These are phyloP conservation scores for Callosobruchus maculatus DNA, from an alignment of 2,888 invertebrate genomes.

Conservation along the genomic window DNA sequence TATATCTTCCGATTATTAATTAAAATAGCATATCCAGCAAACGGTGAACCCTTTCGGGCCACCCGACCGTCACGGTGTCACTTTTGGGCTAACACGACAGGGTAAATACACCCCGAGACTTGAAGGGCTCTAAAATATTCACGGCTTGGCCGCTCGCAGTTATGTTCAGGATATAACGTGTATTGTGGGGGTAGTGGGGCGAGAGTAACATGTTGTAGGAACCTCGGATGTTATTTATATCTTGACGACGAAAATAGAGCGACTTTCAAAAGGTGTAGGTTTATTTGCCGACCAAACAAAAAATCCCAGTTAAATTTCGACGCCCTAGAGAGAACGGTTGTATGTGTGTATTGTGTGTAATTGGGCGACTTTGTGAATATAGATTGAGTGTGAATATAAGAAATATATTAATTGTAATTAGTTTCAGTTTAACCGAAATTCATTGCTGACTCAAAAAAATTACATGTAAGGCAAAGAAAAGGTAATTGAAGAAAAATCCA, in stretches of 20 bases:
- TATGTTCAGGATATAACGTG: neutral
- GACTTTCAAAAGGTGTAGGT: neutral
- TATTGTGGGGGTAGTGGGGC: neutral
- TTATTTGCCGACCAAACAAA: too few relatives aligned
- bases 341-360: too few relatives aligned
- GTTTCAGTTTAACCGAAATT: too few relatives aligned
- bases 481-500: too few relatives aligned
- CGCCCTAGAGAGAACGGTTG: too few relatives aligned
- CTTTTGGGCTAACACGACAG: neutral
- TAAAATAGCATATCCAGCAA: neutral
- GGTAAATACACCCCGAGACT: neutral
- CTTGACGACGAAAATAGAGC: too few relatives aligned
- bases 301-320: too few relatives aligned
- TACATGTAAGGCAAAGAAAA: too few relatives aligned
- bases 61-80: neutral
- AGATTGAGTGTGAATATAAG: too few relatives aligned
- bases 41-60: neutral
- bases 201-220: neutral
- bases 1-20: neutral
- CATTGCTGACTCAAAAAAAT: too few relatives aligned
- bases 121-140: neutral
- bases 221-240: neutral
- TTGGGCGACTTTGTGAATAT: too few relatives aligned
- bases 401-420: too few relatives aligned
- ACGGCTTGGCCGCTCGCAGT: neutral